A percentile compares a stretch with the other conserved stretches of the same genome.
phyloP scores from a whole-genome alignment of 53 echinoderm and acorn worm species.

The Arbacia lixula region DNA sequence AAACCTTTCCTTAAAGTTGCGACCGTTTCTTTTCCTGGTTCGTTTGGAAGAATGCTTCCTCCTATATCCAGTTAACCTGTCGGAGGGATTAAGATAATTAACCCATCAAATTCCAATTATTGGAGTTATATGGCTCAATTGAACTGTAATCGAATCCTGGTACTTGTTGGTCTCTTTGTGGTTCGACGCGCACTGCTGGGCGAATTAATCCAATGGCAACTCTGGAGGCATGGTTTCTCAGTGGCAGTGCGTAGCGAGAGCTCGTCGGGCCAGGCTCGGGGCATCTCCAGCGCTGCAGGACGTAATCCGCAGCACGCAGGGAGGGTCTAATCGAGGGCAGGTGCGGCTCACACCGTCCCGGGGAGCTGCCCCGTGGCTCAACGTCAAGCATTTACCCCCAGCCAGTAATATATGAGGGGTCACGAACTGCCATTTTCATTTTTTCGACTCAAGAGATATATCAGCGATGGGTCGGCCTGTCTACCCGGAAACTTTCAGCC shows the following conservation, averaged over 20 bases:
- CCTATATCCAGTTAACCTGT: too few relatives aligned
- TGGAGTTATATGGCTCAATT: constrained; percentile 49
- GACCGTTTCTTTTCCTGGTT: too few relatives aligned
- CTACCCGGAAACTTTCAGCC: constrained; percentile 20
- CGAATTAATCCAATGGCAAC: constrained; percentile 55
- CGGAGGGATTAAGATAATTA: too few relatives aligned
- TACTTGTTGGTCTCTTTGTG: constrained; percentile 35
- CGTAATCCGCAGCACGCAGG: constrained; percentile 40
- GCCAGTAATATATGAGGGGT: constrained; percentile 55
- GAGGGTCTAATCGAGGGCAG: constrained; percentile 37
- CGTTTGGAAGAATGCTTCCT: too few relatives aligned
- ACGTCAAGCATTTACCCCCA: constrained; percentile 38
- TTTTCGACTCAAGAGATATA: constrained; percentile 18
- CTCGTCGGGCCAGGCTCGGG: constrained; percentile 18
- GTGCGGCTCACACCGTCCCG: constrained; percentile 38
- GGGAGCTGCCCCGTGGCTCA: constrained; percentile 44
- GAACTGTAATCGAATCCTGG: background rate
- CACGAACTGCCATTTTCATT: constrained; percentile 46
- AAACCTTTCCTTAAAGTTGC: too few relatives aligned
- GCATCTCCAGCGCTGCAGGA: constrained; percentile 35
- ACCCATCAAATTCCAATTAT: constrained; percentile 52
- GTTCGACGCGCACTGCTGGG: constrained; percentile 36
- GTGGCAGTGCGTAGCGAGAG: constrained; percentile 41
- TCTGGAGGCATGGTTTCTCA: constrained; percentile 46
- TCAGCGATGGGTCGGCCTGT: constrained; percentile 47